Evolutionary conservation across 2,797 vertebrate species (phyloP).

Genomic region (Aeoliscus strigatus): DNA sequence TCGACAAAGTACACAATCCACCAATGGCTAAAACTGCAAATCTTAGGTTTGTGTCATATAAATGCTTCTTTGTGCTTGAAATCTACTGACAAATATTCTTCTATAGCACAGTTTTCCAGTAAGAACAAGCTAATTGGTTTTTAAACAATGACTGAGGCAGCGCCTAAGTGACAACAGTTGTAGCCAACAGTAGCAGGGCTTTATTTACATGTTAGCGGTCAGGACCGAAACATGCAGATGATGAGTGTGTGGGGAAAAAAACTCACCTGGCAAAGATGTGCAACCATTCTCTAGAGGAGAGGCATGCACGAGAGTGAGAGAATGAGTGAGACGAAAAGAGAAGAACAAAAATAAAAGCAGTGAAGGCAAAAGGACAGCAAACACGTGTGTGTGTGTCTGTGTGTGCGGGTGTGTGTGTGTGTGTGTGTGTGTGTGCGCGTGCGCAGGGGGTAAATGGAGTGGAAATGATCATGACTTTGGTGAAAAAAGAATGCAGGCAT

Average conservation of each 20-base stretch:
- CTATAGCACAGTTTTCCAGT: not conserved
- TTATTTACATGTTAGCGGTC: conserved; percentile 9
- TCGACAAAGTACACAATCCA: conserved; percentile 16
- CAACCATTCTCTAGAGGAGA: conserved; percentile 99
- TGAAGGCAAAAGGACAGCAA: conserved; percentile 53
- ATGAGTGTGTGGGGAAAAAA: conserved; percentile 72
- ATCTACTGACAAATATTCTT: not conserved
- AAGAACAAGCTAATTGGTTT: not conserved
- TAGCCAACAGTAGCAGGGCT: conserved; percentile 37
- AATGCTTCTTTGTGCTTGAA: not conserved
- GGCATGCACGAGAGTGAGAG: conserved; percentile 94
- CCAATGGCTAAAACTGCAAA: conserved; percentile 47
- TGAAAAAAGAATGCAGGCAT: conserved; percentile 35
- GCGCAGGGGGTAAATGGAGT: conserved; percentile 51
- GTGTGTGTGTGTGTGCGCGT: conserved; percentile 12
- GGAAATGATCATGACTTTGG: conserved; percentile 35
- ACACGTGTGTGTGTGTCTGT: no score
- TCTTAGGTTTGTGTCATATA: conserved; percentile 1
- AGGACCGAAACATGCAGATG: conserved; percentile 62
- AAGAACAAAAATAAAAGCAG: conserved; percentile 53
- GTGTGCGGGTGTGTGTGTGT: no score
- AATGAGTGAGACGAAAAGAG: conserved; percentile 84
- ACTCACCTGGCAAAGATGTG: conserved; percentile 98
- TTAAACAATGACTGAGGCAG: not conserved
- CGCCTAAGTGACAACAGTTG: conserved; percentile 30